Percentiles rank a stretch among this genome's conserved stretches.
These are phyloP conservation scores for Oscheius sp. DNA, from an alignment of 2,888 invertebrate genomes.

Conservation along the genomic window DNA sequence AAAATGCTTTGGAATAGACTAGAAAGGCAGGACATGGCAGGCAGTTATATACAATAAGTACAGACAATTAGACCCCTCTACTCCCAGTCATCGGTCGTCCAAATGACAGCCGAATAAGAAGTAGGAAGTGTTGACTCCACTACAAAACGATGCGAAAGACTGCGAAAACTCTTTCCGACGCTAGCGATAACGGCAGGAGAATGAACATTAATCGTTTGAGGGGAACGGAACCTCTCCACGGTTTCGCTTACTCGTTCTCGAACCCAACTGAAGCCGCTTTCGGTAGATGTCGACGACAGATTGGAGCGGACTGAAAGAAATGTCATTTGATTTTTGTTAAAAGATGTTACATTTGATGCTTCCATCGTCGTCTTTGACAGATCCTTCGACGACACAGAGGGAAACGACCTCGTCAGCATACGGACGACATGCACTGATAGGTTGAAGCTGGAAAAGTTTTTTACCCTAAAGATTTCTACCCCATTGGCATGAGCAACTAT, in stretches of 20 bases:
- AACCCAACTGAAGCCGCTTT: conserved; percentile 54
- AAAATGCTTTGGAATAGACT: conserved; percentile 23
- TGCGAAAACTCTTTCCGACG: conserved; percentile 32
- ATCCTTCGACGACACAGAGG: conserved; percentile 43
- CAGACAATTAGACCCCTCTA: not conserved
- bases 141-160: conserved; percentile 52
- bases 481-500: conserved; percentile 82
- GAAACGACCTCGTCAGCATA: conserved; percentile 42
- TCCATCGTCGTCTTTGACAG: conserved; percentile 38
- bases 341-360: conserved; percentile 20
- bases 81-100: conserved; percentile 38
- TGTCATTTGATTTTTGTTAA: not conserved
- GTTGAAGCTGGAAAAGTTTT: conserved; percentile 49
- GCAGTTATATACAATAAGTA: not conserved
- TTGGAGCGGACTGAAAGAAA: conserved; percentile 24
- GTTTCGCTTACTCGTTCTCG: conserved; percentile 53
- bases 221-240: conserved; percentile 40
- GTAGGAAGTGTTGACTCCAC: conserved; percentile 38
- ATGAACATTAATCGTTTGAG: conserved; percentile 18
- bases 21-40: conserved; percentile 19
- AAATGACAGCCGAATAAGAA: conserved; percentile 44
- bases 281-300: conserved; percentile 41
- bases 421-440: conserved; percentile 53
- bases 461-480: conserved; percentile 26
- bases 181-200: conserved; percentile 32